These are phyloP conservation scores for Addax nasomaculatus DNA, from an alignment of 2,113 vertebrate genomes.

Conservation along the genomic window DNA sequence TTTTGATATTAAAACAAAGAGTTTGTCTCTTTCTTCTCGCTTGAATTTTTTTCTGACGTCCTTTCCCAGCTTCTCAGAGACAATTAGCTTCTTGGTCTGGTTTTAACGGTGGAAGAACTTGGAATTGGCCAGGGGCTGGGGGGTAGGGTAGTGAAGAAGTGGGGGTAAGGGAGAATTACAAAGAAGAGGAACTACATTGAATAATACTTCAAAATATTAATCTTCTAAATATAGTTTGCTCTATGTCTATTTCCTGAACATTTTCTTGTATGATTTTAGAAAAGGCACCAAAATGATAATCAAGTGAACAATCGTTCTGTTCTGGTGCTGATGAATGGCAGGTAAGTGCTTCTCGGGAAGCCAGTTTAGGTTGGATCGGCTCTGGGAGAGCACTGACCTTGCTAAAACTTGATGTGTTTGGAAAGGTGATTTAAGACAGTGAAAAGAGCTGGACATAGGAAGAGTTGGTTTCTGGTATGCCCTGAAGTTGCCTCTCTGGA, in stretches of 20 bases:
- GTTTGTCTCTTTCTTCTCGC: constrained; percentile 1
- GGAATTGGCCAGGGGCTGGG: not conserved
- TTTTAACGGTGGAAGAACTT: not conserved
- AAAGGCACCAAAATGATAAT: constrained; percentile 90
- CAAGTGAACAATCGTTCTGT: constrained; percentile 93
- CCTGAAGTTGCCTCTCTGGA: not conserved
- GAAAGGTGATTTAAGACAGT: not conserved
- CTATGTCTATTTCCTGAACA: not conserved
- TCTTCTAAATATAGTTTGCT: constrained; percentile 1
- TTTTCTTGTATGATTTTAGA: constrained; percentile 81
- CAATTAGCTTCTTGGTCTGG: not conserved
- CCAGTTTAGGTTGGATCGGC: not conserved
- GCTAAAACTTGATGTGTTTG: not conserved
- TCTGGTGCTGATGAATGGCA: constrained; percentile 86
- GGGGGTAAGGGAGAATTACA: not conserved
- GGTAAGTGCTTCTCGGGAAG: constrained; percentile 80
- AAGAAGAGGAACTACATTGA: not conserved
- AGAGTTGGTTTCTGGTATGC: not conserved
- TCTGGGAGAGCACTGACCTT: not conserved
- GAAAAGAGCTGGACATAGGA: not conserved
- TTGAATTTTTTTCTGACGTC: not conserved
- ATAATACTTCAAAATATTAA: constrained; percentile 32
- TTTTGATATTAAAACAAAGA: not conserved
- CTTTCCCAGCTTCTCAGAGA: not conserved
- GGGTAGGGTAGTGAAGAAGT: not conserved